Percentiles rank a stretch among this genome's conserved stretches.
Conservation (phyloP, 2,888 invertebrate genomes). For the Xestobium rufovillosum region DNA sequence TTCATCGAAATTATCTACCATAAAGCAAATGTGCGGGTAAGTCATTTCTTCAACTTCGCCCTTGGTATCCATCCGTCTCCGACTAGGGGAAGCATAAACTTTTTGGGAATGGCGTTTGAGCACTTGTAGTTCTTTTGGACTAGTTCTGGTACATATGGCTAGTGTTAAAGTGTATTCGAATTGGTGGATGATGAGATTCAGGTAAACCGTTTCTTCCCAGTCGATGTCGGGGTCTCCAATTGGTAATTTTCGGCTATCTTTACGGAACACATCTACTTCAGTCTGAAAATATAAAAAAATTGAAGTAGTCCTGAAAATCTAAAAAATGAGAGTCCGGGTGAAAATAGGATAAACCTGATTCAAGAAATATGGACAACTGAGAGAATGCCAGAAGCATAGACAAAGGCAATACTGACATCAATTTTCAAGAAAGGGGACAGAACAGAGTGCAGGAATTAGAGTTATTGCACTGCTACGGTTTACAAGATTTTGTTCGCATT, state of each 20-base stretch:
- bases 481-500: no score
- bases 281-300: no score
- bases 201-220: conserved; percentile 99
- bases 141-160: conserved; percentile 96
- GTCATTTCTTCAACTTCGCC: conserved; percentile 98
- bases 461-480: no score
- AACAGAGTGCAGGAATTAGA: no score
- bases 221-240: conserved; percentile 94
- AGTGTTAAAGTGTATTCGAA: conserved; percentile 96
- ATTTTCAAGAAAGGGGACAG: no score
- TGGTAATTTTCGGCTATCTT: conserved; percentile 93
- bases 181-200: conserved; percentile 96
- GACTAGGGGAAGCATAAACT: conserved; percentile 94
- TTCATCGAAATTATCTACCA: conserved; percentile 99
- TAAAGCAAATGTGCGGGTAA: conserved; percentile 98
- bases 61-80: conserved; percentile 95
- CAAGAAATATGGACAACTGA: no score
- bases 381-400: no score
- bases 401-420: no score
- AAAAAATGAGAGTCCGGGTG: not conserved
- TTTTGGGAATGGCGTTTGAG: conserved; percentile 73
- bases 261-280: conserved; percentile 94
- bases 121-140: conserved; percentile 95
- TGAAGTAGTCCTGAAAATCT: conserved; percentile 8
- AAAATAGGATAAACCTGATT: no score